Conservation (phyloP, 2,797 vertebrate genomes). For the Sebastes taczanowskii region DNA sequence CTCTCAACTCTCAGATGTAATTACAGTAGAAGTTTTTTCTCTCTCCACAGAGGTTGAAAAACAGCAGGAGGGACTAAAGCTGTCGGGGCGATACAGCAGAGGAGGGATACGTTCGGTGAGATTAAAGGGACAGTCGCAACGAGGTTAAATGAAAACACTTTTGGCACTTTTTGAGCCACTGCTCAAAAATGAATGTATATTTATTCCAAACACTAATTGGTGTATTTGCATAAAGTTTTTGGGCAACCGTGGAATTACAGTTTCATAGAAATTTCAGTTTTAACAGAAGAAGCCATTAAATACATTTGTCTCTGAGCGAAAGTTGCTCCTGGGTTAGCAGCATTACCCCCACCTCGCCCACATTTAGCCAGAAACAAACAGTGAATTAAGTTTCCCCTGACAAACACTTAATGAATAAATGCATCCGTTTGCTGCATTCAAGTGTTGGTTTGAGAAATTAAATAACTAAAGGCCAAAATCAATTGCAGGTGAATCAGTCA, state of each 20-base stretch:
- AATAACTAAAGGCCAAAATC: not conserved
- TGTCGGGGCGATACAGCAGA: too few species aligned
- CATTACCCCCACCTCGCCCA: not conserved
- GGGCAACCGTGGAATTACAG: conserved; percentile 3
- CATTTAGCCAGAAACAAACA: not conserved
- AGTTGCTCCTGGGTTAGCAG: not conserved
- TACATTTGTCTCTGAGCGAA: not conserved
- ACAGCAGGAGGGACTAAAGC: not conserved
- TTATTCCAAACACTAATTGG: conserved; percentile 32
- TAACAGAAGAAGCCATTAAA: conserved; percentile 1
- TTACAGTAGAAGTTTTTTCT: not conserved
- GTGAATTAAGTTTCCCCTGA: not conserved
- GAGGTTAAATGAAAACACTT: conserved; percentile 30
- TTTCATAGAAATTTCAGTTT: conserved; percentile 10
- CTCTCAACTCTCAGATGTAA: not conserved
- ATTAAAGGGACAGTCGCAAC: conserved; percentile 9
- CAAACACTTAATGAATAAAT: conserved; percentile 3
- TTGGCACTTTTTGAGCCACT: conserved; percentile 2
- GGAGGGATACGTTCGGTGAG: not conserved
- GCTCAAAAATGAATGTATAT: conserved; percentile 7
- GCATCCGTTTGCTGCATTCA: not conserved
- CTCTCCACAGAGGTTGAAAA: not conserved
- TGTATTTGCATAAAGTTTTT: conserved; percentile 36
- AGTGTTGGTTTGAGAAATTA: not conserved
- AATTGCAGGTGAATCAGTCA: not conserved